Percentiles rank a stretch among this genome's conserved stretches.
Evolutionary conservation across 1,140 invertebrate genomes (phyloP).

Genomic region (Temnothorax curvispinosus): DNA sequence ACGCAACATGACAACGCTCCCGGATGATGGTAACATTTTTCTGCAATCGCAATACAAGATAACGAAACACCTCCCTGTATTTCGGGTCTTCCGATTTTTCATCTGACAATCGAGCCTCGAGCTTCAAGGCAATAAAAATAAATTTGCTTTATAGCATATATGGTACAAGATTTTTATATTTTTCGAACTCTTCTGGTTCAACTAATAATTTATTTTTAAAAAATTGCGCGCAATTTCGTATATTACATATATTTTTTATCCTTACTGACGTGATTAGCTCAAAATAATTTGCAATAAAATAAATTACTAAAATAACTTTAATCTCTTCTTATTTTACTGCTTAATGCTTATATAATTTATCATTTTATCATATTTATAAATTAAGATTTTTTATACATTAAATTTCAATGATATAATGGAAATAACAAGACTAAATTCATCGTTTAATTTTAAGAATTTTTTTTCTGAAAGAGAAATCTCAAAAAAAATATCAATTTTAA

Average conservation of each 20-base stretch:
- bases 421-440: background rate
- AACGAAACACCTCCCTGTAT: background rate
- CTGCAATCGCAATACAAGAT: slow-evolving; percentile 12
- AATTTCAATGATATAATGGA: background rate
- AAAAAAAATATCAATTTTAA: background rate
- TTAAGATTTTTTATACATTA: background rate
- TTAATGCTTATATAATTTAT: background rate
- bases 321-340: background rate
- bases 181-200: background rate
- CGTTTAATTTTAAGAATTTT: background rate
- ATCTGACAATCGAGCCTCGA: background rate
- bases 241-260: background rate
- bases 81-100: background rate
- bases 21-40: slow-evolving; percentile 44
- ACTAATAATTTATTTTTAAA: background rate
- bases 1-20: slow-evolving; percentile 46
- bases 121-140: background rate
- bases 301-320: background rate
- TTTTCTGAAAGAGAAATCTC: background rate
- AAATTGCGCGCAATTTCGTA: background rate
- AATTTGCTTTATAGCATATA: background rate
- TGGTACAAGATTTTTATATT: background rate
- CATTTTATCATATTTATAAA: background rate
- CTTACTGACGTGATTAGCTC: background rate
- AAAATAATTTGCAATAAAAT: background rate